phyloP scores from a whole-genome alignment of 92 coral and sea anemone genomes.

The Siderastrea siderea region DNA sequence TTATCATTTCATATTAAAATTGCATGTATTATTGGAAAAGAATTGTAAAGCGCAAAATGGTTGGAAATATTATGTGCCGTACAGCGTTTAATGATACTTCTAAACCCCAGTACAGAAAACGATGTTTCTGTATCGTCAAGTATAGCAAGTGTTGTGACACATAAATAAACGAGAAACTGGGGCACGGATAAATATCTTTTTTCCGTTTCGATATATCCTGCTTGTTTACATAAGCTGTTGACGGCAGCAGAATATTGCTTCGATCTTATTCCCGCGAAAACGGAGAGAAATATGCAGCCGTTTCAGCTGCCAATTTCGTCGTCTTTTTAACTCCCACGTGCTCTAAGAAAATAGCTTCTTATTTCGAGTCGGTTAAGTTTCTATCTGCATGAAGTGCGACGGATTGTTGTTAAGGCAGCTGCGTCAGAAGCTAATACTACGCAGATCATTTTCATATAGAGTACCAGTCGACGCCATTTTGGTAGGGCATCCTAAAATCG shows the following conservation, averaged over 20 bases:
- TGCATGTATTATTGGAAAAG: slow-evolving; percentile 17
- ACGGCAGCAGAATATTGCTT: slow-evolving; percentile 20
- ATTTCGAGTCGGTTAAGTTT: background rate
- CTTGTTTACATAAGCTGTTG: slow-evolving; percentile 28
- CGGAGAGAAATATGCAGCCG: slow-evolving; percentile 12
- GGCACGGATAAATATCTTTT: slow-evolving; percentile 1
- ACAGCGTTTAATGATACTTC: background rate
- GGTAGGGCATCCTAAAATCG: slow-evolving; percentile 1
- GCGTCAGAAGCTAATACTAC: background rate
- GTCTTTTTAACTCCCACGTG: background rate
- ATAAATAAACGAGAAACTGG: background rate
- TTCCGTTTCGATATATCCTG: background rate
- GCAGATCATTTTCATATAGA: background rate
- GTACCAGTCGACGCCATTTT: background rate
- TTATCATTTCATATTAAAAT: slow-evolving; percentile 22
- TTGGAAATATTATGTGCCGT: background rate
- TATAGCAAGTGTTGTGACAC: background rate
- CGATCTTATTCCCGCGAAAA: slow-evolving; percentile 13
- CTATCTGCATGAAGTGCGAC: background rate
- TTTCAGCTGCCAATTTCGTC: slow-evolving; percentile 19
- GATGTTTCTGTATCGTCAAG: background rate
- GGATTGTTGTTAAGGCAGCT: background rate
- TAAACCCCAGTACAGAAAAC: background rate
- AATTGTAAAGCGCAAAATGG: background rate
- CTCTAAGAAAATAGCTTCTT: slow-evolving; percentile 5